Evolutionary conservation across 2,888 invertebrate species (phyloP).

Genomic region (Drosophila eohydei): DNA sequence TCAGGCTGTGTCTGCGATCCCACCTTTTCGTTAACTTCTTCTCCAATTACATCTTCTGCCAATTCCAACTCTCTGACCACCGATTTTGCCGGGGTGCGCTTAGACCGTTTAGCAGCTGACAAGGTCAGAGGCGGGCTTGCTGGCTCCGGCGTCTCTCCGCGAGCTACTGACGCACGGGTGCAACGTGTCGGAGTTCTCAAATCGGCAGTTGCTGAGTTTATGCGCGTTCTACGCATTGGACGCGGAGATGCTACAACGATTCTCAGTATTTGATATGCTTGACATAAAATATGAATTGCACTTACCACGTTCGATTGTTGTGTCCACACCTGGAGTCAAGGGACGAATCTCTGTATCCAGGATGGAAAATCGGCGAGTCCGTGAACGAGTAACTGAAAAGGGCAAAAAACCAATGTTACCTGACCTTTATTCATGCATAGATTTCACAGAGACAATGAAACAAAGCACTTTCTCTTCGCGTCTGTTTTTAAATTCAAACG

Average conservation of each 20-base stretch:
- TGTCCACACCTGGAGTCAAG: constrained; percentile 55
- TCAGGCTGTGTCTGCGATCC: neutral
- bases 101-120: constrained; percentile 45
- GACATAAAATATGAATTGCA: neutral
- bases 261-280: neutral
- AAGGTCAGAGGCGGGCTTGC: constrained; percentile 28
- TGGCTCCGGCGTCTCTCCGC: constrained; percentile 55
- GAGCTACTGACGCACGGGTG: constrained; percentile 59
- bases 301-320: constrained; percentile 50
- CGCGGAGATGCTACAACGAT: constrained; percentile 54
- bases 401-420: neutral
- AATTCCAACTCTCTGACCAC: constrained; percentile 47
- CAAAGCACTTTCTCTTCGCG: constrained; percentile 4
- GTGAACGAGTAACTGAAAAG: constrained; percentile 58
- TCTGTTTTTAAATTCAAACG: constrained; percentile 59
- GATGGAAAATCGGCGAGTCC: constrained; percentile 55
- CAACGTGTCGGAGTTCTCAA: constrained; percentile 63
- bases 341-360: constrained; percentile 56
- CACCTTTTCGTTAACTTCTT: neutral
- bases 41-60: constrained; percentile 50
- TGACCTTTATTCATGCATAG: neutral
- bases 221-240: constrained; percentile 65
- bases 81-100: constrained; percentile 42
- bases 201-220: constrained; percentile 56
- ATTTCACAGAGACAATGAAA: neutral